Percentiles rank a stretch among this genome's conserved stretches.
These are phyloP conservation scores for Periparus ater DNA, from an alignment of 2,797 vertebrate genomes.

Conservation along the genomic window DNA sequence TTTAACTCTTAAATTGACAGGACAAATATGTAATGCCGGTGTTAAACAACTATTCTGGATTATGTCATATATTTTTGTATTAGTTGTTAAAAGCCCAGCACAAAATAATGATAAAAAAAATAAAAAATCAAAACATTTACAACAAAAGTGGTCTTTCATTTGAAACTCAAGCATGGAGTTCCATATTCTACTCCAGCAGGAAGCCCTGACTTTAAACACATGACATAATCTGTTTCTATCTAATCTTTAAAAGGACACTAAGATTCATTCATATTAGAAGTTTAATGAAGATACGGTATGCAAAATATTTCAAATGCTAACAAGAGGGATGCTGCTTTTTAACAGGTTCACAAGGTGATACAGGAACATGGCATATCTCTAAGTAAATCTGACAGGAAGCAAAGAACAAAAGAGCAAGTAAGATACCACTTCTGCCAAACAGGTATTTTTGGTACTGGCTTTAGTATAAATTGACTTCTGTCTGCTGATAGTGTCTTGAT, in stretches of 20 bases:
- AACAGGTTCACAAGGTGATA: background rate
- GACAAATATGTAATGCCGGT: background rate
- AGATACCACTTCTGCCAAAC: background rate
- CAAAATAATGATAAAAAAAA: background rate
- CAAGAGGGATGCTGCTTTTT: background rate
- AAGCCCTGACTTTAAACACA: background rate
- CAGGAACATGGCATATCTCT: background rate
- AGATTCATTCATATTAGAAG: background rate
- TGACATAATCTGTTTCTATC: background rate
- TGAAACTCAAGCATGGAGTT: background rate
- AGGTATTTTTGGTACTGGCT: slow-evolving; percentile 8
- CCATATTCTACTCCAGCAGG: background rate
- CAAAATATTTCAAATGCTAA: background rate
- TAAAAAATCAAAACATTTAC: background rate
- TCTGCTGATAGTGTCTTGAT: background rate
- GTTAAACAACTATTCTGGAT: background rate
- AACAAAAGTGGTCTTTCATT: background rate
- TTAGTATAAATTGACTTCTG: background rate
- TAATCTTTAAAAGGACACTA: background rate
- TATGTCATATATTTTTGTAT: background rate
- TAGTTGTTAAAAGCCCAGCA: slow-evolving; percentile 10
- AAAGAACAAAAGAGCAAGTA: background rate
- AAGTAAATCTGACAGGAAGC: background rate
- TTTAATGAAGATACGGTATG: background rate
- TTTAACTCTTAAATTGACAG: background rate